Percentiles rank a stretch among this genome's conserved stretches.
These are phyloP conservation scores for Isaurus tuberculatus DNA, from an alignment of 92 coral and sea anemone genomes.

Conservation along the genomic window DNA sequence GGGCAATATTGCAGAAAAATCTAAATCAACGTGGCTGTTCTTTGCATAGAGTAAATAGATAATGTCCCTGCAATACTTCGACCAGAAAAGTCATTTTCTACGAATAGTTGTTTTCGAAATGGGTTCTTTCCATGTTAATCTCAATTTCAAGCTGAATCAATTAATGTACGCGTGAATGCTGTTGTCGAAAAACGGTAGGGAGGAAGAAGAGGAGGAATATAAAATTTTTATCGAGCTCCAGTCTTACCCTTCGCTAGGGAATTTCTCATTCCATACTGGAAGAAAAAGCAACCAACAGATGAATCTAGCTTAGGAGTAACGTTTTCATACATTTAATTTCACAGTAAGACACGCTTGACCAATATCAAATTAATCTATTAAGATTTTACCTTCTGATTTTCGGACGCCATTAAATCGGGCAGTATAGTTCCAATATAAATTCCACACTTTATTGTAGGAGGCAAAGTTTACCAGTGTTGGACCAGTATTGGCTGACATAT, in stretches of 20 bases:
- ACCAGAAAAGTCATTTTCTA: neutral
- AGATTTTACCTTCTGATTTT: neutral
- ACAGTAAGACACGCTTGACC: neutral
- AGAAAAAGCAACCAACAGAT: too few relatives aligned
- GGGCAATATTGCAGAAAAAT: too few relatives aligned
- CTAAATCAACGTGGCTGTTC: too few relatives aligned
- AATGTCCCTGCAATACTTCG: neutral
- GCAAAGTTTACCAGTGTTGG: conserved; percentile 29
- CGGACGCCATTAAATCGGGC: conserved; percentile 16
- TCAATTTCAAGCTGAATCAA: too few relatives aligned
- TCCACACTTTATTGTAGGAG: neutral
- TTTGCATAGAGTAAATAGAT: too few relatives aligned
- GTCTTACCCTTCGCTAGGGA: too few relatives aligned
- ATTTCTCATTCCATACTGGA: too few relatives aligned
- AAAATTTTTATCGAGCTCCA: too few relatives aligned
- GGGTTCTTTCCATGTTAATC: neutral
- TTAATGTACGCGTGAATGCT: too few relatives aligned
- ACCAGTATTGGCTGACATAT: conserved; percentile 1
- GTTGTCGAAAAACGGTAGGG: too few relatives aligned
- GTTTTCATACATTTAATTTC: neutral
- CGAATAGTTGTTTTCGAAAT: neutral
- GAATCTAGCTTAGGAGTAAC: neutral
- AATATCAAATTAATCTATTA: neutral
- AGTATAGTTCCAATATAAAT: neutral
- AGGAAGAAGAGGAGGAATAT: too few relatives aligned